Evolutionary conservation across 2,888 invertebrate species (phyloP).

Genomic region (Argyresthia albistria): DNA sequence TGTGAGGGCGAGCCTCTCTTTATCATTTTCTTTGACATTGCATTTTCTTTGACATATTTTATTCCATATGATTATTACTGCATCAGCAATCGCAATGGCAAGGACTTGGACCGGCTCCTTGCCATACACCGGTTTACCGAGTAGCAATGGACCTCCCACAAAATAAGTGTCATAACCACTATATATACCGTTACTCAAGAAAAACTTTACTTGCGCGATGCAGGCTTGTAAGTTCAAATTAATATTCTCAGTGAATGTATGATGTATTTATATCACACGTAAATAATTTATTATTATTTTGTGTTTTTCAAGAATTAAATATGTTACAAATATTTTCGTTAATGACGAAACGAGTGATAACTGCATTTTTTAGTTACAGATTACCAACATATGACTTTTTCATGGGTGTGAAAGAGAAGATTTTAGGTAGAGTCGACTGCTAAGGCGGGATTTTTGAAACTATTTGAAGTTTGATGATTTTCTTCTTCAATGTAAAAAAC

Average conservation of each 20-base stretch:
- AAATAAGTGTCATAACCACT: not conserved
- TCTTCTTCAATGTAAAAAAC: no score
- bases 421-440: no score
- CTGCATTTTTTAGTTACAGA: no score
- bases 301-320: no score
- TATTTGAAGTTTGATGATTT: not conserved
- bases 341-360: no score
- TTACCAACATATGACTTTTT: no score
- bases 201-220: constrained; percentile 45
- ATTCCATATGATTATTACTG: constrained; percentile 55
- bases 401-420: no score
- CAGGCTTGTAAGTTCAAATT: constrained; percentile 24
- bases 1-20: constrained; percentile 61
- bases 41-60: constrained; percentile 43
- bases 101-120: constrained; percentile 57
- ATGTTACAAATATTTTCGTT: no score
- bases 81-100: constrained; percentile 57
- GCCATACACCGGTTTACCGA: constrained; percentile 53
- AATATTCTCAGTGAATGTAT: constrained; percentile 11
- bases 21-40: constrained; percentile 56
- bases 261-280: no score
- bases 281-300: no score
- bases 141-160: constrained; percentile 64
- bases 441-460: not conserved
- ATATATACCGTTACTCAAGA: constrained; percentile 17